phyloP scores from a whole-genome alignment of 2,888 invertebrate genomes.

The Rhingia rostrata region DNA sequence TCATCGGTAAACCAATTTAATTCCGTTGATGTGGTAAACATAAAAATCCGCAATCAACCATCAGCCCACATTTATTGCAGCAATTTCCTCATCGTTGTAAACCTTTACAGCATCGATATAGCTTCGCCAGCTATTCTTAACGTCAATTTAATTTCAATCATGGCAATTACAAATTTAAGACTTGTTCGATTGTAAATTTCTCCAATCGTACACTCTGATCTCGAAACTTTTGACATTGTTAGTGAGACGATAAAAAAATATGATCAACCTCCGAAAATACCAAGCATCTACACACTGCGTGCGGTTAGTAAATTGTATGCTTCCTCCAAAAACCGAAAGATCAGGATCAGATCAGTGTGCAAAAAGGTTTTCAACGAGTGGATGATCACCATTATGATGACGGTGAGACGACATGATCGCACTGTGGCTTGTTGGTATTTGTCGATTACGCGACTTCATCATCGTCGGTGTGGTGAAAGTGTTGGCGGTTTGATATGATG shows the following conservation, averaged over 20 bases:
- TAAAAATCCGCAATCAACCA: conserved; percentile 35
- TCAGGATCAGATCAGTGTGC: conserved; percentile 36
- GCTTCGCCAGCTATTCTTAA: conserved; percentile 21
- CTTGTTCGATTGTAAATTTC: conserved; percentile 28
- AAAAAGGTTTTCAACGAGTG: conserved; percentile 13
- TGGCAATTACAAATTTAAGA: conserved; percentile 42
- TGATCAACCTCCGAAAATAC: neutral
- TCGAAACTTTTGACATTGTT: conserved; percentile 49
- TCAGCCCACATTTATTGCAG: conserved; percentile 44
- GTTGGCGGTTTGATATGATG: conserved; percentile 38
- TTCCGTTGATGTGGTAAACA: neutral
- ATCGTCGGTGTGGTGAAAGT: conserved; percentile 45
- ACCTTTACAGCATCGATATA: conserved; percentile 8
- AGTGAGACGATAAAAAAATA: conserved; percentile 41
- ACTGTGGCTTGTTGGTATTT: conserved; percentile 47
- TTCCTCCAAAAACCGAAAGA: conserved; percentile 22
- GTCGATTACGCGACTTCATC: conserved; percentile 34
- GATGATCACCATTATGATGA: conserved; percentile 41
- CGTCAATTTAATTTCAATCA: conserved; percentile 50
- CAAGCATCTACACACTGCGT: conserved; percentile 10
- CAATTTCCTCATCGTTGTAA: conserved; percentile 32
- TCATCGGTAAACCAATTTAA: conserved; percentile 1
- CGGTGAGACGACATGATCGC: conserved; percentile 20
- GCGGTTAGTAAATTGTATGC: conserved; percentile 19
- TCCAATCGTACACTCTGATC: conserved; percentile 39